Evolutionary conservation across 2,113 vertebrate species (phyloP).

Genomic region (Aramus guarauna): DNA sequence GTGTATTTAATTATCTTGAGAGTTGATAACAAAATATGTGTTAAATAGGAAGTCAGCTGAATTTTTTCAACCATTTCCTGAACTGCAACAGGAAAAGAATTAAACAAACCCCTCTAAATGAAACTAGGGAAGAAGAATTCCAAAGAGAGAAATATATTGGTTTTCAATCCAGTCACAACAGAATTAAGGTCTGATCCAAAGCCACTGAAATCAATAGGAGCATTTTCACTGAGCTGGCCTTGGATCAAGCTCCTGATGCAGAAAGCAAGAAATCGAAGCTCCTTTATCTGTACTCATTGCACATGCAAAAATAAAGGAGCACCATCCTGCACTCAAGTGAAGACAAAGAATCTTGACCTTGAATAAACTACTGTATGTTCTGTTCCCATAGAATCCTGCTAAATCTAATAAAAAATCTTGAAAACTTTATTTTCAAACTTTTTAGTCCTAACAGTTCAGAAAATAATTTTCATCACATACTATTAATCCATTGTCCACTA

Average conservation of each 20-base stretch:
- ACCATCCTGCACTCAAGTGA: neutral
- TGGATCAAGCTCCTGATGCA: neutral
- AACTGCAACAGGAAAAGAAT: constrained; percentile 37
- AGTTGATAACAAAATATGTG: constrained; percentile 21
- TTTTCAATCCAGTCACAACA: neutral
- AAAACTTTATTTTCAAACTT: neutral
- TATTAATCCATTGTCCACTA: neutral
- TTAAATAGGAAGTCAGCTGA: constrained; percentile 1
- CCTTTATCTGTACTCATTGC: neutral
- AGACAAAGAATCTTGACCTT: neutral
- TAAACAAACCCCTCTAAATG: constrained; percentile 23
- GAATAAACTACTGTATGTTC: neutral
- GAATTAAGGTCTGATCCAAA: constrained; percentile 15
- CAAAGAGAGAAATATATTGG: constrained; percentile 25
- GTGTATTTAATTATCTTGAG: constrained; percentile 70
- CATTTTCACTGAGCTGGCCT: neutral
- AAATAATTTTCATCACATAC: neutral
- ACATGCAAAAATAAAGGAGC: neutral
- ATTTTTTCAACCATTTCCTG: constrained; percentile 34
- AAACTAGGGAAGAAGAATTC: constrained; percentile 13
- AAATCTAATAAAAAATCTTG: neutral
- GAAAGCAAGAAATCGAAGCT: neutral
- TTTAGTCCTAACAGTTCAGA: neutral
- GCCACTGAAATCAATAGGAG: constrained; percentile 3
- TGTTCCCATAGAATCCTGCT: neutral